phyloP scores from a whole-genome alignment of 2,888 invertebrate species.

The Chironomus tentans region DNA sequence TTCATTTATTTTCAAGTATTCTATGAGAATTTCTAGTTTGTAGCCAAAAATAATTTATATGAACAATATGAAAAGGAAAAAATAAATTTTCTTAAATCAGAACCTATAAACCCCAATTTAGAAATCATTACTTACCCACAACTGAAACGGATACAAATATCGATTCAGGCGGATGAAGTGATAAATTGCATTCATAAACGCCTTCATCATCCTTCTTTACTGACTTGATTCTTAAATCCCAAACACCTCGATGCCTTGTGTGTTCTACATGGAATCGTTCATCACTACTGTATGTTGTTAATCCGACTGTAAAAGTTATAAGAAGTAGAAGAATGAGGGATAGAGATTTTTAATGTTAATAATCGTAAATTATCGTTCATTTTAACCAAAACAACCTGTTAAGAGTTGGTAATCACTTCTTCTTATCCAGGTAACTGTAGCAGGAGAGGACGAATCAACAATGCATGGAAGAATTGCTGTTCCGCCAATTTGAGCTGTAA shows the following conservation, averaged over 20 bases:
- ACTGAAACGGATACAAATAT: conserved; percentile 55
- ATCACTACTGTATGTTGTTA: conserved; percentile 54
- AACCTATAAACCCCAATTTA: too few relatives aligned
- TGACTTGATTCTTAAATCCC: conserved; percentile 45
- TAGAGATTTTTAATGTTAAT: neutral
- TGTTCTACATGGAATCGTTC: conserved; percentile 55
- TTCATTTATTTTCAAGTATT: too few relatives aligned
- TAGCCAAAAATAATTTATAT: neutral
- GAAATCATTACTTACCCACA: conserved; percentile 46
- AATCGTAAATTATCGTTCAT: neutral
- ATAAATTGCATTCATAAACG: conserved; percentile 56
- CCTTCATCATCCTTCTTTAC: conserved; percentile 41
- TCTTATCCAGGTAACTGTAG: conserved; percentile 53
- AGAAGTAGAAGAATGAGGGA: neutral
- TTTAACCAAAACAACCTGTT: conserved; percentile 46
- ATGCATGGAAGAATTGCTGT: conserved; percentile 41
- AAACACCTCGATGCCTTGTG: conserved; percentile 50
- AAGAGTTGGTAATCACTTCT: conserved; percentile 55
- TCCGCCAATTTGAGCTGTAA: conserved; percentile 41
- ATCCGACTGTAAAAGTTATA: conserved; percentile 46
- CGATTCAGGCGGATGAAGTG: conserved; percentile 56
- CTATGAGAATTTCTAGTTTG: neutral
- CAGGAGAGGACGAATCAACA: conserved; percentile 39
- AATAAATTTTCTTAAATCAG: too few relatives aligned
- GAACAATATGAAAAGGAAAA: too few relatives aligned